These are phyloP conservation scores for Rallus limicola DNA, from an alignment of 2,113 vertebrate species.

Conservation along the genomic window DNA sequence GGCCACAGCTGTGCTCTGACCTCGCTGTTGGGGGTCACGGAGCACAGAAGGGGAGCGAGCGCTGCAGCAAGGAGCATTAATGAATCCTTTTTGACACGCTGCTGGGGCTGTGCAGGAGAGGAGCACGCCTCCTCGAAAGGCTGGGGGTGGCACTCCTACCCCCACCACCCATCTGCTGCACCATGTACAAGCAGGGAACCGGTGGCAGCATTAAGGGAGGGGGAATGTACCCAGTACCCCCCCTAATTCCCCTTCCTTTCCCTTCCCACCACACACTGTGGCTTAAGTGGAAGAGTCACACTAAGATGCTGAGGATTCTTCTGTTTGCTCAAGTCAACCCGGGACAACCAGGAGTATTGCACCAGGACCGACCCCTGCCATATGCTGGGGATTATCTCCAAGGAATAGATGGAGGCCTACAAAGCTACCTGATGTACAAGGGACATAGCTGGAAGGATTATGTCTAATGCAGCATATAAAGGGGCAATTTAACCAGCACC, in stretches of 20 bases:
- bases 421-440: neutral
- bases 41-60: neutral
- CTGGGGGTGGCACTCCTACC: neutral
- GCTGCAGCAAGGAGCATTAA: neutral
- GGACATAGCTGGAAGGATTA: neutral
- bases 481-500: neutral
- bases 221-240: neutral
- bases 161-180: neutral
- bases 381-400: conserved; percentile 18
- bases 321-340: neutral
- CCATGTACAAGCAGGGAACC: neutral
- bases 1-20: conserved; percentile 32
- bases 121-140: neutral
- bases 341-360: neutral
- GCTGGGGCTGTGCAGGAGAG: neutral
- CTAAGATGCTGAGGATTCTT: neutral
- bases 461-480: neutral
- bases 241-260: neutral
- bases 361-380: neutral
- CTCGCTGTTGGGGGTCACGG: neutral
- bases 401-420: fast-evolving
- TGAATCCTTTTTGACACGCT: conserved; percentile 25
- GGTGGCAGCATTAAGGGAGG: neutral
- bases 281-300: neutral
- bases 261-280: neutral